phyloP scores from a whole-genome alignment of 2,113 vertebrate genomes.

The Ia io region DNA sequence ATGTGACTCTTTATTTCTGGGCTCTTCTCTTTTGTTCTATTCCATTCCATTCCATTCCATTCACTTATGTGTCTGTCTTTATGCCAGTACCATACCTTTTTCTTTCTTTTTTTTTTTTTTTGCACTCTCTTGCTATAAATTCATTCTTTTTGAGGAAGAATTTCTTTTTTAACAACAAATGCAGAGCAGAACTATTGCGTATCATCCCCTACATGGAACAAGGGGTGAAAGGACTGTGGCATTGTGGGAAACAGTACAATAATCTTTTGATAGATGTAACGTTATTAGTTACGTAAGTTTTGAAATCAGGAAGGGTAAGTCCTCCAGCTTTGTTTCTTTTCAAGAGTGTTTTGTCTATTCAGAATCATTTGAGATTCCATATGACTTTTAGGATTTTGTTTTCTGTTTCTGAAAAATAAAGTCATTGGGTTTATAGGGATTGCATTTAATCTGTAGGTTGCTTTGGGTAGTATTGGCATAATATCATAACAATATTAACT shows the following conservation, averaged over 20 bases:
- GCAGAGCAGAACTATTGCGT: slow-evolving; percentile 72
- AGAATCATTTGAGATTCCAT: not conserved
- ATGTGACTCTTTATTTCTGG: not conserved
- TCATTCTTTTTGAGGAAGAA: slow-evolving; percentile 77
- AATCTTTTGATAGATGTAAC: not conserved
- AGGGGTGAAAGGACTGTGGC: slow-evolving; percentile 80
- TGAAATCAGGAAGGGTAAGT: not conserved
- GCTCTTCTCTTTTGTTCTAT: not conserved
- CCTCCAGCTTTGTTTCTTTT: not conserved
- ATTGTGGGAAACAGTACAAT: slow-evolving; percentile 67
- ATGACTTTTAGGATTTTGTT: not conserved
- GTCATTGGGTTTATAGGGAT: not conserved
- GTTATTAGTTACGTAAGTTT: not conserved
- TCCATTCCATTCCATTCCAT: not conserved
- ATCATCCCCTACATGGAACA: slow-evolving; percentile 79
- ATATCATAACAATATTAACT: not conserved
- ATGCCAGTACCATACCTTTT: not conserved
- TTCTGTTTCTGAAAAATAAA: not conserved
- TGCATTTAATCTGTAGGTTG: not conserved
- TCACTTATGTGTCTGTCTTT: not conserved
- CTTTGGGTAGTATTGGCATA: not conserved
- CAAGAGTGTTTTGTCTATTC: not conserved
- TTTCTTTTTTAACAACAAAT: slow-evolving; percentile 79
- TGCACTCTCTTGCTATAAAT: slow-evolving; percentile 66
- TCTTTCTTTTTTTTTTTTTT: not conserved